A percentile compares a stretch with the other conserved stretches of the same genome.
These are phyloP conservation scores for Candoia aspera DNA, from an alignment of 2,113 vertebrate genomes.

Conservation along the genomic window DNA sequence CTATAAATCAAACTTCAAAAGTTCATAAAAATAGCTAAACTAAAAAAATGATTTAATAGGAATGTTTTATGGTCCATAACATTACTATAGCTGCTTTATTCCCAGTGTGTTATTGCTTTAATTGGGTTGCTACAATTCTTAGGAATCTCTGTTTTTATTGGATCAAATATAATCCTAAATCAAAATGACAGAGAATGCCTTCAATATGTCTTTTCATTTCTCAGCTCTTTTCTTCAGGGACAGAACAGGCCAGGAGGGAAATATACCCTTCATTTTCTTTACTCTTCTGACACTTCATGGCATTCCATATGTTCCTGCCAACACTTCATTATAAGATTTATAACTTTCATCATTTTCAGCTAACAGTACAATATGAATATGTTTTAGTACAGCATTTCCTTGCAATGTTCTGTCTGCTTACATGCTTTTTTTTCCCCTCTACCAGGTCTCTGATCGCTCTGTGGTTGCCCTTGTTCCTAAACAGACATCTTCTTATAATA, in stretches of 20 bases:
- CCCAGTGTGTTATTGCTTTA: slow-evolving; percentile 77
- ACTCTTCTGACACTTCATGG: neutral
- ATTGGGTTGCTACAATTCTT: slow-evolving; percentile 78
- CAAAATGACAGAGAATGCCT: slow-evolving; percentile 71
- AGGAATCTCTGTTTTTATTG: slow-evolving; percentile 73
- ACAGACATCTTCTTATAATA: slow-evolving; percentile 98
- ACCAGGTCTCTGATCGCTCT: slow-evolving; percentile 93
- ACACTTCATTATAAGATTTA: neutral
- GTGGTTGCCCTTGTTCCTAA: slow-evolving; percentile 96
- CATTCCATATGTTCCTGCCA: neutral
- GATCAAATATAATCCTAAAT: slow-evolving; percentile 69
- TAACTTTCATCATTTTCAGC: neutral
- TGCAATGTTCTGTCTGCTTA: neutral
- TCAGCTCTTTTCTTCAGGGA: slow-evolving; percentile 22
- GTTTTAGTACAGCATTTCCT: slow-evolving; percentile 6
- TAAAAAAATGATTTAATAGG: slow-evolving; percentile 86
- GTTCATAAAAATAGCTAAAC: slow-evolving; percentile 83
- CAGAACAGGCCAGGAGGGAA: neutral
- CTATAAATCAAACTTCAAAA: slow-evolving; percentile 83
- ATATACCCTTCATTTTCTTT: neutral
- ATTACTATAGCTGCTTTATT: slow-evolving; percentile 80
- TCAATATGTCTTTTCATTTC: slow-evolving; percentile 63
- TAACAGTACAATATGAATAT: neutral
- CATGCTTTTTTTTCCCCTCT: neutral
- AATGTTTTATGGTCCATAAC: slow-evolving; percentile 81